These are phyloP conservation scores for Chrysemys picta DNA, from an alignment of 2,113 vertebrate species.

Conservation along the genomic window DNA sequence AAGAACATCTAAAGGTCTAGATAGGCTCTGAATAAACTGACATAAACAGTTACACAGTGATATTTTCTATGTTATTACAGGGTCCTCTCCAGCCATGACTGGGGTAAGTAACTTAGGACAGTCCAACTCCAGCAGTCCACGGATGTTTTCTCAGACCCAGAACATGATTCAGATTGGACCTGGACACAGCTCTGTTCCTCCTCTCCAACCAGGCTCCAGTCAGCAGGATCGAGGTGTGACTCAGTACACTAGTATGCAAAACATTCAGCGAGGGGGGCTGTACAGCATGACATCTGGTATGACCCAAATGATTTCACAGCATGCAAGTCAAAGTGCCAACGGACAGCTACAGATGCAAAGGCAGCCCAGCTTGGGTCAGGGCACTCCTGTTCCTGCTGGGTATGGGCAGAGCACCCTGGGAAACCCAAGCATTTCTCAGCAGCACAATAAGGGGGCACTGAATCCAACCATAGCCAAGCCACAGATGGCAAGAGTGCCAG, in stretches of 20 bases:
- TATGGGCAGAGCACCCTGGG: conserved; percentile 89
- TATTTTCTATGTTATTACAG: conserved; percentile 63
- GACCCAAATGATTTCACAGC: conserved; percentile 80
- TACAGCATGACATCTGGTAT: conserved; percentile 85
- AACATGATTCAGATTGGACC: conserved; percentile 89
- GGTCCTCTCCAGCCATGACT: conserved; percentile 86
- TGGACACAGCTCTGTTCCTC: conserved; percentile 80
- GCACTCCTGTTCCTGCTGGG: conserved; percentile 73
- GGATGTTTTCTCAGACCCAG: conserved; percentile 90
- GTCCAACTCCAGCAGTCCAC: conserved; percentile 83
- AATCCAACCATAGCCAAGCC: conserved; percentile 87
- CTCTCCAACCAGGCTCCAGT: conserved; percentile 77
- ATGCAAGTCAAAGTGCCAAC: conserved; percentile 73
- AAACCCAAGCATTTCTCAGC: conserved; percentile 80
- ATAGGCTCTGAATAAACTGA: background rate
- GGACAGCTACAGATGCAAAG: conserved; percentile 84
- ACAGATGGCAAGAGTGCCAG: conserved; percentile 83
- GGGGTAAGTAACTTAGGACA: conserved; percentile 86
- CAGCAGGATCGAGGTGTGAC: conserved; percentile 87
- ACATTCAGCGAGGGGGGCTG: conserved; percentile 84
- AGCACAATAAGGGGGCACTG: conserved; percentile 85
- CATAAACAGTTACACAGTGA: background rate
- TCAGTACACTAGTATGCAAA: conserved; percentile 86
- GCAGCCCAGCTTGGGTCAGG: conserved; percentile 78
- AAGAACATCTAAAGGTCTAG: background rate